phyloP scores from a whole-genome alignment of 2,113 vertebrate species.

The Phalacrocorax carbo region DNA sequence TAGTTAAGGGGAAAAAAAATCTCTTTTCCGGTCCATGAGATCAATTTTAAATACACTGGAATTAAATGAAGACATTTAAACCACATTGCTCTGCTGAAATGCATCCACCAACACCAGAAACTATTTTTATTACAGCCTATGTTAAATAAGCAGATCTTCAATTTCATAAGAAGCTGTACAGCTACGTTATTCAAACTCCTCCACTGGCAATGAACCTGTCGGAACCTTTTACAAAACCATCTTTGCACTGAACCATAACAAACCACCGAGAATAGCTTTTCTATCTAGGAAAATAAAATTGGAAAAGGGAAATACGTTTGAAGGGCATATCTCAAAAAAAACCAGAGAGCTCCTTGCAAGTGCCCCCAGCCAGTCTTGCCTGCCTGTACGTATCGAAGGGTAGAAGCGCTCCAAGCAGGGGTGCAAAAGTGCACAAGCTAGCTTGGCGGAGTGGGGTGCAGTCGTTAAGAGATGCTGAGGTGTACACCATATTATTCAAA shows the following conservation, averaged over 20 bases:
- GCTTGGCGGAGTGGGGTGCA: background rate
- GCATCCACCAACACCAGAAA: conserved; percentile 10
- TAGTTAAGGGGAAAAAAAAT: conserved; percentile 61
- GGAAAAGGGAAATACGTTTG: background rate
- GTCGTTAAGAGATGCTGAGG: background rate
- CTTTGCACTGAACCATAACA: background rate
- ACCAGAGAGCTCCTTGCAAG: background rate
- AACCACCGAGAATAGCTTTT: background rate
- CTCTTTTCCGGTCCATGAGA: conserved; percentile 72
- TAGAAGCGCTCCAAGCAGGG: background rate
- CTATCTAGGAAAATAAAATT: background rate
- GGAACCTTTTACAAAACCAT: background rate
- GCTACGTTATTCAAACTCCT: background rate
- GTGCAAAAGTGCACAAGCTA: background rate
- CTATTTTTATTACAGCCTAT: conserved; percentile 38
- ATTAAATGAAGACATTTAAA: conserved; percentile 68
- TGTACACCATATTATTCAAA: background rate
- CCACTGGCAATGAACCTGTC: background rate
- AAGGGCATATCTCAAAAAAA: background rate
- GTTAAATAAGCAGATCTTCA: conserved; percentile 32
- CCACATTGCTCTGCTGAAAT: conserved; percentile 39
- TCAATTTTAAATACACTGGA: conserved; percentile 75
- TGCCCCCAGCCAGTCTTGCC: background rate
- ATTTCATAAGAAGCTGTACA: background rate
- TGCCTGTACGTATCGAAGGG: rapidly evolving